These are phyloP conservation scores for Mus spicilegus DNA, from an alignment of 2,113 vertebrate genomes.

Conservation along the genomic window DNA sequence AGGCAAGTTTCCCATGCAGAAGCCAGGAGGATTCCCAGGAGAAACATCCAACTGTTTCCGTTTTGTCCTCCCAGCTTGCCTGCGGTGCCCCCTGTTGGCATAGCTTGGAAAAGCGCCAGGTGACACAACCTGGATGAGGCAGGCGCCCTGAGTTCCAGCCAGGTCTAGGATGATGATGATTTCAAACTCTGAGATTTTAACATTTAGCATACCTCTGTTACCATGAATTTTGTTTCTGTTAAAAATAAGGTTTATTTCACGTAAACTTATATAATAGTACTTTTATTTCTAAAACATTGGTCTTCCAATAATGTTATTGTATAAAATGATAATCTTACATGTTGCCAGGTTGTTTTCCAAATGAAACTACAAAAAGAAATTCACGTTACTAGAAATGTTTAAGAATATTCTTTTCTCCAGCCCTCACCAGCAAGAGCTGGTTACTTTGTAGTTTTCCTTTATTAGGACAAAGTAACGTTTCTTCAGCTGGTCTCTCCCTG, in stretches of 20 bases:
- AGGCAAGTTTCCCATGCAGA: not conserved
- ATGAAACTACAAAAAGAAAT: not conserved
- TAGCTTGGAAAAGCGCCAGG: no score
- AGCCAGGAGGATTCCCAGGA: not conserved
- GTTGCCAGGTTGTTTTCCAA: slow-evolving; percentile 4
- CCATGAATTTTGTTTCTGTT: not conserved
- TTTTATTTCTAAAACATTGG: not conserved
- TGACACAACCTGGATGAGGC: no score
- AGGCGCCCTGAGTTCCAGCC: not conserved
- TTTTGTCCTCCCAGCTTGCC: not conserved
- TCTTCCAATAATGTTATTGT: not conserved
- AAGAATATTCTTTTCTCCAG: not conserved
- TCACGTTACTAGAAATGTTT: not conserved
- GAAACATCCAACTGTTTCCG: not conserved
- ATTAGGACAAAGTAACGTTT: not conserved
- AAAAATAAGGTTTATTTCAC: not conserved
- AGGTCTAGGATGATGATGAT: not conserved
- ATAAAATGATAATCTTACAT: not conserved
- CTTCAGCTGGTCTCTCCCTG: not conserved
- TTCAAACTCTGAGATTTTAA: not conserved
- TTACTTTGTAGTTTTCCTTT: not conserved
- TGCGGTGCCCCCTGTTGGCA: no score
- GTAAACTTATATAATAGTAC: not conserved
- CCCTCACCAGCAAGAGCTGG: not conserved
- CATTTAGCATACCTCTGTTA: not conserved